Evolutionary conservation across 2,888 invertebrate genomes (phyloP).

Genomic region (Steinernema carpocapsae): DNA sequence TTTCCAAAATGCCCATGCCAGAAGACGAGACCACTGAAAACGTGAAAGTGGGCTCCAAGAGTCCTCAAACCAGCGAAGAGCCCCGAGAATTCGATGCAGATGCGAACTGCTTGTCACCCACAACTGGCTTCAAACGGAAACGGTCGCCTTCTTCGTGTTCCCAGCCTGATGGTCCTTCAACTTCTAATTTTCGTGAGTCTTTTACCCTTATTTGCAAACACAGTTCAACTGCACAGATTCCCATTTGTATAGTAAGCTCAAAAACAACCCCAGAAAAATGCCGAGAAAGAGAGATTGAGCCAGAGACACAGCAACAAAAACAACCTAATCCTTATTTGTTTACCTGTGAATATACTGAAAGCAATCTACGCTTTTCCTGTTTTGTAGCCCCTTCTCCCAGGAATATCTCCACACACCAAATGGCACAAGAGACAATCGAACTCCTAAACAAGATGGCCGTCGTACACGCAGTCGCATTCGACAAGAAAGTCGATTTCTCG

Average conservation of each 20-base stretch:
- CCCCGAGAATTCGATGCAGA: neutral
- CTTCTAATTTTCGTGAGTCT: constrained; percentile 16
- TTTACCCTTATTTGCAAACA: neutral
- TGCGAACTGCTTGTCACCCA: neutral
- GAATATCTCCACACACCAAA: constrained; percentile 18
- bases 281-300: neutral
- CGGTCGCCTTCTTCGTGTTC: constrained; percentile 25
- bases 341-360: neutral
- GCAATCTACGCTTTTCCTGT: neutral
- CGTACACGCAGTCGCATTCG: constrained; percentile 23
- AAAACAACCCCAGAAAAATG: too few species aligned
- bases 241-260: too few species aligned
- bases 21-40: neutral
- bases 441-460: constrained; percentile 22
- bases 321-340: too few species aligned
- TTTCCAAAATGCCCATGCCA: neutral
- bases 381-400: constrained; percentile 13
- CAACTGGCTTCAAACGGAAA: constrained; percentile 28
- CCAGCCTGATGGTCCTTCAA: neutral
- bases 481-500: neutral
- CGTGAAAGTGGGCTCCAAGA: neutral
- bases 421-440: constrained; percentile 27
- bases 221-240: neutral
- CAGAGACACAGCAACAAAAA: too few species aligned
- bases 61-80: neutral